Conservation (phyloP, 1,140 invertebrate genomes). For the Leucophenga varia region DNA sequence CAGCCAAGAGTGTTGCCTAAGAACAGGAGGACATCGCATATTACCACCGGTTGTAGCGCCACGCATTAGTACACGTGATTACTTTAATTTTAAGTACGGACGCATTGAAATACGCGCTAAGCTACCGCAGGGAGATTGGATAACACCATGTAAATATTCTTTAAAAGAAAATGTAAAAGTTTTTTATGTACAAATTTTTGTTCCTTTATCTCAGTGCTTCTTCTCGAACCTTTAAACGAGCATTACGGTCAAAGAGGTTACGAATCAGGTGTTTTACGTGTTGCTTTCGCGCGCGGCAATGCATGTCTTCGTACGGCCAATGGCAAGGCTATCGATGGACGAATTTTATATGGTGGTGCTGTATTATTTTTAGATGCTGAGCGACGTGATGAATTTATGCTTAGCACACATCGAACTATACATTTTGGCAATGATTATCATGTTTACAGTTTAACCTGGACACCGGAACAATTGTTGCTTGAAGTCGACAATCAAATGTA, state of each 20-base stretch:
- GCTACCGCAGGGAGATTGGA: no score
- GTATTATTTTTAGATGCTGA: conserved; percentile 41
- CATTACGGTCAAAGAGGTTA: conserved; percentile 37
- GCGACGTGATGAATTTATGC: conserved; percentile 30
- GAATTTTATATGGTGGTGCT: conserved; percentile 49
- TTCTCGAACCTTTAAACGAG: conserved; percentile 34
- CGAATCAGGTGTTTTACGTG: conserved; percentile 51
- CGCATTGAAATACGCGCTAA: conserved; percentile 73
- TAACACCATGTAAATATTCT: no score
- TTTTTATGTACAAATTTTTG: no score
- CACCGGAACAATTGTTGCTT: conserved; percentile 58
- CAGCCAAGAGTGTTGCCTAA: no score
- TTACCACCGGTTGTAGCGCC: conserved; percentile 69
- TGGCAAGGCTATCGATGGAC: conserved; percentile 34
- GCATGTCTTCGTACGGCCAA: conserved; percentile 43
- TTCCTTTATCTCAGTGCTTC: conserved; percentile 70
- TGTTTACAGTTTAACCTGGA: conserved; percentile 64
- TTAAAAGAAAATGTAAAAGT: no score
- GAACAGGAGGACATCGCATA: no score
- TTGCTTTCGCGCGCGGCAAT: conserved; percentile 59
- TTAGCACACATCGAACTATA: conserved; percentile 17
- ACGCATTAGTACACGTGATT: conserved; percentile 65
- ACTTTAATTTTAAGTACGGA: conserved; percentile 71
- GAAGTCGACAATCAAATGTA: conserved; percentile 59
- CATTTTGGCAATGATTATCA: conserved; percentile 64